phyloP scores from a whole-genome alignment of 1,140 invertebrate genomes.

The Ephestia elutella region DNA sequence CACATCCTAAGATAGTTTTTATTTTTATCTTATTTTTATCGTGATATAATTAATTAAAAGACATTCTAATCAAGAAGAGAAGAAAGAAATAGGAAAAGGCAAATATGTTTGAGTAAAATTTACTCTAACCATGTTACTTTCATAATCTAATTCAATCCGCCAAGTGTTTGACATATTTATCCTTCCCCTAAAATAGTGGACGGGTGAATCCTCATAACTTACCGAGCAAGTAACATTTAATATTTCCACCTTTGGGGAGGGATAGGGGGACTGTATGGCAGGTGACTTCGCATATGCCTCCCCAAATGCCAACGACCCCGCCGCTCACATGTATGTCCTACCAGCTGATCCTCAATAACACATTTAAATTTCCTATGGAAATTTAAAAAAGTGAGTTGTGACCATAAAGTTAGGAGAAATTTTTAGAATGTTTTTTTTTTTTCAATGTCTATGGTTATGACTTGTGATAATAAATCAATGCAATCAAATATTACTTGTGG shows the following conservation, averaged over 20 bases:
- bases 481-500: too few relatives aligned
- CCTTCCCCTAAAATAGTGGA: conserved; percentile 3
- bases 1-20: too few relatives aligned
- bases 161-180: not conserved
- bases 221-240: conserved; percentile 41
- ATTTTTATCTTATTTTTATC: too few relatives aligned
- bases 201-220: conserved; percentile 28
- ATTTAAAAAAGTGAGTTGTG: not conserved
- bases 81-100: too few relatives aligned
- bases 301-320: conserved; percentile 41
- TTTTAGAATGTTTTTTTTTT: too few relatives aligned
- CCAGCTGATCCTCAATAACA: conserved; percentile 29
- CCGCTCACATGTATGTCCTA: conserved; percentile 16
- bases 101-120: too few relatives aligned
- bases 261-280: conserved; percentile 20
- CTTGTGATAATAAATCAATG: too few relatives aligned
- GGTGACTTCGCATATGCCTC: conserved; percentile 41
- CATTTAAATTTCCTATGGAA: conserved; percentile 13
- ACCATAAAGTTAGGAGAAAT: too few relatives aligned
- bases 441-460: too few relatives aligned
- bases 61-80: too few relatives aligned
- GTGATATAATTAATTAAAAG: too few relatives aligned
- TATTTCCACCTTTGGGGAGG: conserved; percentile 30
- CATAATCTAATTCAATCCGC: conserved; percentile 6
- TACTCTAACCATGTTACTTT: not conserved